Conservation (phyloP, 2,113 vertebrate genomes). For the human (Homo sapiens) region DNA sequence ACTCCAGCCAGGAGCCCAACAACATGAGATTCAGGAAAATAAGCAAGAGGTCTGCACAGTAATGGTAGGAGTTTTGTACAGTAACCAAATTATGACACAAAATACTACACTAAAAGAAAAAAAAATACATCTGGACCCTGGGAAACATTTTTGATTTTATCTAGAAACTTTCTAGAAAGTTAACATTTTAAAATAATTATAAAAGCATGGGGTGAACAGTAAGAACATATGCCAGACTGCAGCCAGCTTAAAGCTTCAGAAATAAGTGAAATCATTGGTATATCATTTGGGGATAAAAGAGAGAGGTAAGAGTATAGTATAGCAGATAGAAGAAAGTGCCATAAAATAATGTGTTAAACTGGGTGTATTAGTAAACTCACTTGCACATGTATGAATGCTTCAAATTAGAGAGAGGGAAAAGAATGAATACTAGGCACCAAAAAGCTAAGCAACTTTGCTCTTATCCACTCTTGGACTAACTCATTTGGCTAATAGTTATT, state of each 20-base stretch:
- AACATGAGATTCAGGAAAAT: background rate
- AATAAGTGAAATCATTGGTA: background rate
- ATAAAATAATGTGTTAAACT: background rate
- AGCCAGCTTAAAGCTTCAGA: background rate
- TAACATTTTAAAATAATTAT: background rate
- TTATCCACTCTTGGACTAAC: background rate
- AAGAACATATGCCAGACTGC: background rate
- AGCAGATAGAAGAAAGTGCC: background rate
- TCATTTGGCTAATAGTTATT: background rate
- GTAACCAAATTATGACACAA: background rate
- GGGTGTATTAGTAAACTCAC: background rate
- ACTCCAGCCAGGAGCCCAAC: background rate
- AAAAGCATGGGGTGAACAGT: fast-evolving
- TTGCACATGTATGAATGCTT: background rate
- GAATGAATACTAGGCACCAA: background rate
- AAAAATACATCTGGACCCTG: background rate
- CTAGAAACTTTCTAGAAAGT: background rate
- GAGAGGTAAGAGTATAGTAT: background rate
- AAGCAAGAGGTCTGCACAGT: background rate
- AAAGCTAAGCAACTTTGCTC: background rate
- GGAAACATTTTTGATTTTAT: background rate
- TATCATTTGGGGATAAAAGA: background rate
- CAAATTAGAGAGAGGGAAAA: background rate
- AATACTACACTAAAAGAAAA: background rate
- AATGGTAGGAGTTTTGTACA: background rate